Base-by-base conservation (phyloP, 2,797 vertebrate genomes). In the Arctocebus calabarensis region DNA sequence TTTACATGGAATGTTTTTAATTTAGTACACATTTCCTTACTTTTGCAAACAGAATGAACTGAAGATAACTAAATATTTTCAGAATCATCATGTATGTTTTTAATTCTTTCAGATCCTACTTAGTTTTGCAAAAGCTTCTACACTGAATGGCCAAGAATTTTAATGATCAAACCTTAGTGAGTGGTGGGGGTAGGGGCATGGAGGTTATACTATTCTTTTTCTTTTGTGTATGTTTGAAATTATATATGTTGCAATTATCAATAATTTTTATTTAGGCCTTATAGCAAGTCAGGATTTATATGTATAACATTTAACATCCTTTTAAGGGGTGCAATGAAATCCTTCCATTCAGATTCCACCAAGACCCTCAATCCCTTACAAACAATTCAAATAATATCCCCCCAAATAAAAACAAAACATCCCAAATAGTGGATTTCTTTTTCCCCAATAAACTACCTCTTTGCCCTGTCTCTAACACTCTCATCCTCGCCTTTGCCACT, bases 251-350 rank as follows among this genome's bases (percentile, higher is more conserved):
- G 9, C 9, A 84, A 74, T 37, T 37, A 55, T 34, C 61, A 29
- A 82, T 88, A 59, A 13, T 20, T 83, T 93, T 90, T 27, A 90
- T 77, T 94, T 85, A 95, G 22, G 27, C 7, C 37, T 19, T 40
- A 92, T 7, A 22, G 32, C 40, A 85, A 92, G 59, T 81, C 77
- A 71, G 37, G 20, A 81, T 45, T 95, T 70, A 83, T 40, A 13
- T 61, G 27, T 43, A 29, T 40, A 90, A 59, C n/a, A 74, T 73
- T 55, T 82, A 85, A 81, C 20, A 55, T 73, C 68, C 13, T 94
- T 86, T 79, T 14, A 19, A 57, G 7, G 25, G 8, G 7, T 82
- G 19, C 74, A n/a, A 1, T 52, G 19, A 89, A 77, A 66, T 77
- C 2, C 14, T 43, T 91, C 52, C 74, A 84, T n/a, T 85, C 40